These are phyloP conservation scores for Poecilia picta DNA, from an alignment of 2,797 vertebrate species.

Conservation along the genomic window DNA sequence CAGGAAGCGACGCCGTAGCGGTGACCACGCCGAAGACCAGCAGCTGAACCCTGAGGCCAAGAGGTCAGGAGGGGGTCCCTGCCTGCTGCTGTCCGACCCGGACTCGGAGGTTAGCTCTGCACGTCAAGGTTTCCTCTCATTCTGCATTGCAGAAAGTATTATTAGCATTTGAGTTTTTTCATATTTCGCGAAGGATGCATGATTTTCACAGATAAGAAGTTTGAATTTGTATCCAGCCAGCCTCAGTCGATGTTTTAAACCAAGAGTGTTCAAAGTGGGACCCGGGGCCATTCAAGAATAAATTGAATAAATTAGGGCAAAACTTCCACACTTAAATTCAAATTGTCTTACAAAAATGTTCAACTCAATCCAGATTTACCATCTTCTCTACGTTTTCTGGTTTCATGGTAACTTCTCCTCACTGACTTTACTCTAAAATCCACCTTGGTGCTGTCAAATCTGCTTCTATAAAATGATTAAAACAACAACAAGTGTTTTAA, in stretches of 20 bases:
- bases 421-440: too few species aligned
- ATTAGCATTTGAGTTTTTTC: background rate
- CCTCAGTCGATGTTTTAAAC: background rate
- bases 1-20: constrained; percentile 91
- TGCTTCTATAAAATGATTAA: background rate
- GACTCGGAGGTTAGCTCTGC: constrained; percentile 76
- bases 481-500: too few species aligned
- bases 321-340: too few species aligned
- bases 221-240: background rate
- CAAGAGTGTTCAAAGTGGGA: too few species aligned
- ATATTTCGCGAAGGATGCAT: background rate
- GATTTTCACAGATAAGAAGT: background rate
- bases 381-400: too few species aligned
- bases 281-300: too few species aligned
- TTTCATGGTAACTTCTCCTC: too few species aligned
- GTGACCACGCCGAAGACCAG: constrained; percentile 85
- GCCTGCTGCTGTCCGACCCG: constrained; percentile 77
- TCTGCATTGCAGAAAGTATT: background rate
- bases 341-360: too few species aligned
- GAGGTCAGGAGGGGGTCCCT: constrained; percentile 80
- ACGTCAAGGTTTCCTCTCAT: background rate
- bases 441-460: background rate
- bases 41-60: constrained; percentile 88
- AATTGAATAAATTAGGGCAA: too few species aligned
- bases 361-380: too few species aligned